Evolutionary conservation across 2,888 invertebrate species (phyloP).

Genomic region (Glyphotaelius pellucidus): DNA sequence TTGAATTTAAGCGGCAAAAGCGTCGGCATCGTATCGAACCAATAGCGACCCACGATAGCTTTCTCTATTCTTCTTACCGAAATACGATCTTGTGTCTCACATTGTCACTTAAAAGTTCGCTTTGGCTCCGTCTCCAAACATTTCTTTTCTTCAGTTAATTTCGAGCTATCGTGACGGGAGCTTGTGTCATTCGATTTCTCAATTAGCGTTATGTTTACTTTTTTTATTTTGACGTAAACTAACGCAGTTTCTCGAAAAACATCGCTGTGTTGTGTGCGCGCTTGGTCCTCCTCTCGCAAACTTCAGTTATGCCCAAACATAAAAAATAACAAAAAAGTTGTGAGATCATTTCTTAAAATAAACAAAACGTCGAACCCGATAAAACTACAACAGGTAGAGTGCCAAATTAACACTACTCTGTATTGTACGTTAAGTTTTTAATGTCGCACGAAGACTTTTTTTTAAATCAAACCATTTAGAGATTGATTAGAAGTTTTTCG

Average conservation of each 20-base stretch:
- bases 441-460: conserved; percentile 16
- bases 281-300: neutral
- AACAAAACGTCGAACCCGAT: conserved; percentile 54
- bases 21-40: neutral
- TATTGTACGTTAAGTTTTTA: conserved; percentile 41
- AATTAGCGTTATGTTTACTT: conserved; percentile 27
- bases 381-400: conserved; percentile 59
- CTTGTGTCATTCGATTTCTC: neutral
- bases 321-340: conserved; percentile 40
- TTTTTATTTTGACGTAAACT: conserved; percentile 45
- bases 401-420: conserved; percentile 54
- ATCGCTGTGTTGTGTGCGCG: conserved; percentile 11
- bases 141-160: conserved; percentile 42
- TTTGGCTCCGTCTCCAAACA: conserved; percentile 19
- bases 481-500: neutral
- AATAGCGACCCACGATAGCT: conserved; percentile 20
- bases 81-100: neutral
- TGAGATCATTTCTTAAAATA: conserved; percentile 65
- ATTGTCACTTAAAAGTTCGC: neutral
- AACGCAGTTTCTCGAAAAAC: conserved; percentile 38
- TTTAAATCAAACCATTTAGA: neutral
- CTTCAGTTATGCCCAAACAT: neutral
- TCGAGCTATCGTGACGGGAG: neutral
- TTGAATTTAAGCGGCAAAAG: conserved; percentile 43
- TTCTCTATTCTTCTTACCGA: conserved; percentile 24